Conservation (phyloP, 92 coral and sea anemone species). For the Bergia puertoricense region DNA sequence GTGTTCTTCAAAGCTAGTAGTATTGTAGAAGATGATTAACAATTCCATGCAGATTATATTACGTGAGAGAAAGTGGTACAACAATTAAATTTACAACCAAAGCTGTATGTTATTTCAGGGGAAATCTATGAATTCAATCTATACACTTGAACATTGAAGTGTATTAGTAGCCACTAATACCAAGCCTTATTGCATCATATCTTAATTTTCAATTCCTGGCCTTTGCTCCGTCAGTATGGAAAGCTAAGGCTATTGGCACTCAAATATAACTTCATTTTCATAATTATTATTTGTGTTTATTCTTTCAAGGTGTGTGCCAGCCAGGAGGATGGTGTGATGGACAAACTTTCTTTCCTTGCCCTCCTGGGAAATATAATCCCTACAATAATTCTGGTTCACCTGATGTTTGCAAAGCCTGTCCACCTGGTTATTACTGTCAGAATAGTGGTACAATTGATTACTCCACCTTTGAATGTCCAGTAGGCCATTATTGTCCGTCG, state of each 20-base stretch:
- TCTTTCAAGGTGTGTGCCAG: slow-evolving; percentile 73
- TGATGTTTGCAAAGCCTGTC: slow-evolving; percentile 75
- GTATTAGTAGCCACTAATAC: not conserved
- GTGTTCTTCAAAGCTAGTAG: too few species aligned
- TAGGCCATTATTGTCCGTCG: slow-evolving; percentile 91
- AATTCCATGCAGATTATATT: too few species aligned
- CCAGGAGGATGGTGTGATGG: slow-evolving; percentile 99
- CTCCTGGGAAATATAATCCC: slow-evolving; percentile 89
- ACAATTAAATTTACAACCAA: too few species aligned
- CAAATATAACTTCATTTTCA: not conserved
- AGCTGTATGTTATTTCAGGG: too few species aligned
- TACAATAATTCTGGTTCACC: slow-evolving; percentile 72
- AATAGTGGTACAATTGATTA: slow-evolving; percentile 82
- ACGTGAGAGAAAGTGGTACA: too few species aligned
- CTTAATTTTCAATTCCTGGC: not conserved
- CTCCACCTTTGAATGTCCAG: slow-evolving; percentile 66
- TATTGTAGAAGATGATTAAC: too few species aligned
- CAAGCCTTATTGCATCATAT: too few species aligned
- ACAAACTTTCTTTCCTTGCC: slow-evolving; percentile 80
- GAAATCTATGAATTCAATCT: too few species aligned
- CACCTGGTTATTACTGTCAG: slow-evolving; percentile 87
- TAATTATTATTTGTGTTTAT: not conserved
- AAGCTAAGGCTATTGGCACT: not conserved
- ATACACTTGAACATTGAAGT: not conserved
- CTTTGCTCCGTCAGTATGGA: not conserved